Conservation (phyloP, 2,888 invertebrate genomes). For the Andrena minutula region DNA sequence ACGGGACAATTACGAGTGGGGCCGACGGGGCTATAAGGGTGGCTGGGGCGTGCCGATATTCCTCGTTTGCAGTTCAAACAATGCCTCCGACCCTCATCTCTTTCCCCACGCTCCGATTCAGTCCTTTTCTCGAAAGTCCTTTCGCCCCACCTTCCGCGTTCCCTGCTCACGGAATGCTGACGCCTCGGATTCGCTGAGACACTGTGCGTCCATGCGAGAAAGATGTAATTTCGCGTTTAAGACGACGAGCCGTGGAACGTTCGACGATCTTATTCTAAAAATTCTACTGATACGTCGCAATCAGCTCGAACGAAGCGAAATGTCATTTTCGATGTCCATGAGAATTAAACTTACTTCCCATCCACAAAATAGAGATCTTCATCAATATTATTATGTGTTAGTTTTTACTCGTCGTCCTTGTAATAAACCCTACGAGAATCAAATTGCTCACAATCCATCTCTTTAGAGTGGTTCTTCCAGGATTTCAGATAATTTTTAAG, state of each 20-base stretch:
- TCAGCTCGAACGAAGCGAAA: neutral
- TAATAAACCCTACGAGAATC: too few species aligned
- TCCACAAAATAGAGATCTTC: neutral
- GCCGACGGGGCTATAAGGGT: slow-evolving; percentile 25
- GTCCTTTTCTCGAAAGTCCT: slow-evolving; percentile 41
- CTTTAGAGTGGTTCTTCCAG: too few species aligned
- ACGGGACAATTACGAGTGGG: slow-evolving; percentile 46
- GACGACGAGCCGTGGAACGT: neutral
- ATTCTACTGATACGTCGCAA: slow-evolving; percentile 31
- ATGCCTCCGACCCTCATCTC: slow-evolving; percentile 59
- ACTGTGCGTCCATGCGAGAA: slow-evolving; percentile 53
- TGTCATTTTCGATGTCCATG: neutral
- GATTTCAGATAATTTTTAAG: too few species aligned
- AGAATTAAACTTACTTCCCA: neutral
- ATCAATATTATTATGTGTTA: too few species aligned
- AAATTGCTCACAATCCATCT: too few species aligned
- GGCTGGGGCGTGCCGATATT: slow-evolving; percentile 52
- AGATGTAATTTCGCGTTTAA: slow-evolving; percentile 56
- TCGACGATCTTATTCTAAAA: slow-evolving; percentile 13
- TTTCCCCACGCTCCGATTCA: slow-evolving; percentile 44
- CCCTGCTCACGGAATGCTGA: slow-evolving; percentile 54
- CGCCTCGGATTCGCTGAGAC: slow-evolving; percentile 51
- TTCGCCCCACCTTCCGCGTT: slow-evolving; percentile 20
- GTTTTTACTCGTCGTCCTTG: too few species aligned
- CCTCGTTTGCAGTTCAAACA: slow-evolving; percentile 66